Evolutionary conservation across 2,113 vertebrate species (phyloP).

Genomic region (Saccopteryx bilineata): DNA sequence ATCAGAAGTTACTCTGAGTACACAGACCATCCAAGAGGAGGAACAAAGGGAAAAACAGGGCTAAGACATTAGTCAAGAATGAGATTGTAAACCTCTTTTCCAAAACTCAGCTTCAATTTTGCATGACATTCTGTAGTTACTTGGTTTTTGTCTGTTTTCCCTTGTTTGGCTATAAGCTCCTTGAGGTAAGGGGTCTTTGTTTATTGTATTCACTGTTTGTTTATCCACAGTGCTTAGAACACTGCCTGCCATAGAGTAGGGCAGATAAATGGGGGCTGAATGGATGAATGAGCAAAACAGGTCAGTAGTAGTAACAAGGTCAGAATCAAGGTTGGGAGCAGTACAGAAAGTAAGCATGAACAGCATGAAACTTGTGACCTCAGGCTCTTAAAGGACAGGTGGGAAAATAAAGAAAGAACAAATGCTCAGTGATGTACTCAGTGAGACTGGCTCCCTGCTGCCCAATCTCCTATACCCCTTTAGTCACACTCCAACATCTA

Average conservation of each 20-base stretch:
- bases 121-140: constrained; percentile 23
- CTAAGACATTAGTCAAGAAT: neutral
- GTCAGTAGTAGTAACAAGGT: neutral
- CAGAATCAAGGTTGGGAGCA: neutral
- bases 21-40: neutral
- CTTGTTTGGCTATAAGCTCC: neutral
- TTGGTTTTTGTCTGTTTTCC: neutral
- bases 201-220: constrained; percentile 28
- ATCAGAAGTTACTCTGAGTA: neutral
- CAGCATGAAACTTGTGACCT: neutral
- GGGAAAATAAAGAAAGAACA: constrained; percentile 52
- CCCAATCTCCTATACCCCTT: neutral
- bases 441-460: constrained; percentile 9
- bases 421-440: neutral
- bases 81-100: neutral
- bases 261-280: neutral
- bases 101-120: constrained; percentile 36
- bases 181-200: neutral
- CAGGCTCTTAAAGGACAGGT: neutral
- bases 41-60: neutral
- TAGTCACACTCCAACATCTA: neutral
- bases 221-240: neutral
- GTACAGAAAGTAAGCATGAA: constrained; percentile 27
- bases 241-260: neutral
- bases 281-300: neutral